Percentiles rank a stretch among this genome's conserved stretches.
Conservation (phyloP, 2,797 vertebrate genomes). For the Hemibagrus guttatus region DNA sequence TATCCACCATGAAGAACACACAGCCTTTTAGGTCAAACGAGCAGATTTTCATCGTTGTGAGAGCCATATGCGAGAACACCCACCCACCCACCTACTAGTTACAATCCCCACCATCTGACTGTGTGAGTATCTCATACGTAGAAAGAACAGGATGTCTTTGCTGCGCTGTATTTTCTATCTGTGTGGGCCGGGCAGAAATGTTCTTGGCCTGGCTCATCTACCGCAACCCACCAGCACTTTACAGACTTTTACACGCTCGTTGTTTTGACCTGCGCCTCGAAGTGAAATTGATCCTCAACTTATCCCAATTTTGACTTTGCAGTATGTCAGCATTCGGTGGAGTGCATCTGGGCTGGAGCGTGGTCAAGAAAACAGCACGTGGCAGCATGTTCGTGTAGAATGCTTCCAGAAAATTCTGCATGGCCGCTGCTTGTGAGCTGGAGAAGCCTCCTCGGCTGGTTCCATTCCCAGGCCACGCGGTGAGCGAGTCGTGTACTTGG, state of each 20-base stretch:
- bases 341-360: slow-evolving; percentile 18
- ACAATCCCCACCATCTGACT: slow-evolving; percentile 31
- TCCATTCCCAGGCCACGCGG: slow-evolving; percentile 26
- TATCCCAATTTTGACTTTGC: slow-evolving; percentile 1
- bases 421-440: slow-evolving; percentile 1
- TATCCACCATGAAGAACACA: slow-evolving; percentile 49
- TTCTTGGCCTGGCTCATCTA: slow-evolving; percentile 38
- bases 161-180: slow-evolving; percentile 36
- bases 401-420: slow-evolving; percentile 9
- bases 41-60: slow-evolving; percentile 47
- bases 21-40: slow-evolving; percentile 48
- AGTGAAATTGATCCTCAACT: slow-evolving; percentile 19
- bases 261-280: slow-evolving; percentile 9
- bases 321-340: slow-evolving; percentile 11
- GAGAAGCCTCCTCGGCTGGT: slow-evolving; percentile 21
- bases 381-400: slow-evolving; percentile 3
- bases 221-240: slow-evolving; percentile 21
- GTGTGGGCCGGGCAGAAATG: slow-evolving; percentile 49
- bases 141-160: slow-evolving; percentile 51
- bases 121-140: slow-evolving; percentile 19
- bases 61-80: slow-evolving; percentile 43
- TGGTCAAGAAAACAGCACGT: slow-evolving; percentile 9
- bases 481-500: slow-evolving; percentile 34
- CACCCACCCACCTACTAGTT: slow-evolving; percentile 3
- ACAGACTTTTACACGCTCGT: slow-evolving; percentile 25